phyloP scores from a whole-genome alignment of 2,113 vertebrate species.

The Thunnus thynnus region DNA sequence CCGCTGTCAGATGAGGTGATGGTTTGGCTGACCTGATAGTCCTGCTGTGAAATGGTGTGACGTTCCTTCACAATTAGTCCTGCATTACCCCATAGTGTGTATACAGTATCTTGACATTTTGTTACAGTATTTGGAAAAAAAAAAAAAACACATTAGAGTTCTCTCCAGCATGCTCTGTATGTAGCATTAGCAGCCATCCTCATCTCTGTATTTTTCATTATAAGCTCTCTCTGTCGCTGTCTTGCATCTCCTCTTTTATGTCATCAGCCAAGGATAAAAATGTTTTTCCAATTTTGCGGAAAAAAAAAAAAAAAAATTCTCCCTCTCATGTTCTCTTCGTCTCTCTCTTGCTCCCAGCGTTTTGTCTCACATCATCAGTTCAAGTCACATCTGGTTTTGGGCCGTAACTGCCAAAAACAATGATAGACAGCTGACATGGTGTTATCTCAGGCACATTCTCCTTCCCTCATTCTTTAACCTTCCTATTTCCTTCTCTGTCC shows the following conservation, averaged over 20 bases:
- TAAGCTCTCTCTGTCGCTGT: too few species aligned
- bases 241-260: too few species aligned
- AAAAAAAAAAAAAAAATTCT: too few species aligned
- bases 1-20: constrained; percentile 52
- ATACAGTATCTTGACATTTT: neutral
- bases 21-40: constrained; percentile 40
- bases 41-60: constrained; percentile 30
- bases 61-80: constrained; percentile 7
- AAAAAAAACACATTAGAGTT: neutral
- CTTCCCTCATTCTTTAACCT: constrained; percentile 14
- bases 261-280: too few species aligned
- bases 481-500: neutral
- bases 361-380: constrained; percentile 37
- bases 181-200: too few species aligned
- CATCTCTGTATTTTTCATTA: too few species aligned
- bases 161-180: neutral
- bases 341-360: neutral
- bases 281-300: too few species aligned
- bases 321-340: neutral
- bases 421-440: constrained; percentile 24
- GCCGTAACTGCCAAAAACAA: constrained; percentile 32
- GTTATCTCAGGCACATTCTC: constrained; percentile 15
- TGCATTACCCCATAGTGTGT: neutral
- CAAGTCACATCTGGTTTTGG: constrained; percentile 42
- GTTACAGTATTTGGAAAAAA: neutral